Conservation (phyloP, 1,140 invertebrate genomes). For the Eueides isabella region DNA sequence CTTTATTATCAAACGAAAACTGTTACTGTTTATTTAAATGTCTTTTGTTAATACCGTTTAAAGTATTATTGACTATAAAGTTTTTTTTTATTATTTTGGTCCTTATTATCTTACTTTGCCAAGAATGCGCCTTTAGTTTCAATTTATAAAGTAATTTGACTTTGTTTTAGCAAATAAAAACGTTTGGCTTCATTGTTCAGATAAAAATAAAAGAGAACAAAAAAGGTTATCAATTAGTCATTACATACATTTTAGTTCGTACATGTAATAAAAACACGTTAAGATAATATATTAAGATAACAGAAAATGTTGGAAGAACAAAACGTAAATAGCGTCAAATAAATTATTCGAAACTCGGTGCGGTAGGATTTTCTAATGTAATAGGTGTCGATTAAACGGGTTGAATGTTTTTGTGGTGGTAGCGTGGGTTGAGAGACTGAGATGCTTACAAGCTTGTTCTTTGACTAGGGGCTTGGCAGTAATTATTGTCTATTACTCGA, state of each 20-base stretch:
- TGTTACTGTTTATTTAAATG: not conserved
- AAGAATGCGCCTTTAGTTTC: constrained; percentile 12
- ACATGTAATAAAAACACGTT: constrained; percentile 31
- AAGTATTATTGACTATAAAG: not conserved
- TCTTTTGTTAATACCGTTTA: not conserved
- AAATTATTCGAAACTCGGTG: constrained; percentile 5
- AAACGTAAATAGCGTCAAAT: constrained; percentile 24
- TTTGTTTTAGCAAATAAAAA: constrained; percentile 19
- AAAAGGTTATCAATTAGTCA: constrained; percentile 37
- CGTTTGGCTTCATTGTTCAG: constrained; percentile 22
- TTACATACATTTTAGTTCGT: constrained; percentile 22
- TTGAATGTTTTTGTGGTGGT: constrained; percentile 44
- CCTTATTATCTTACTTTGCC: constrained; percentile 6
- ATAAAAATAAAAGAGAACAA: constrained; percentile 30
- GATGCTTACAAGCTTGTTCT: constrained; percentile 40
- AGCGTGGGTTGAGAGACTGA: constrained; percentile 41
- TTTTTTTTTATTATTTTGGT: not conserved
- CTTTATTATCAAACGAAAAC: not conserved
- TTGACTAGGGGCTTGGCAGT: constrained; percentile 47
- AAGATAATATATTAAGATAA: constrained; percentile 37
- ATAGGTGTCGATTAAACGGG: constrained; percentile 28
- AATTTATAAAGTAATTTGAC: constrained; percentile 16
- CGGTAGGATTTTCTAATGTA: constrained; percentile 19
- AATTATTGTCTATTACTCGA: constrained; percentile 60
- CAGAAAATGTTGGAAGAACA: constrained; percentile 9